Evolutionary conservation across 2,113 vertebrate genomes (phyloP), one percentile per base, ranked within the genome.

Genomic region (Anhinga anhinga): DNA sequence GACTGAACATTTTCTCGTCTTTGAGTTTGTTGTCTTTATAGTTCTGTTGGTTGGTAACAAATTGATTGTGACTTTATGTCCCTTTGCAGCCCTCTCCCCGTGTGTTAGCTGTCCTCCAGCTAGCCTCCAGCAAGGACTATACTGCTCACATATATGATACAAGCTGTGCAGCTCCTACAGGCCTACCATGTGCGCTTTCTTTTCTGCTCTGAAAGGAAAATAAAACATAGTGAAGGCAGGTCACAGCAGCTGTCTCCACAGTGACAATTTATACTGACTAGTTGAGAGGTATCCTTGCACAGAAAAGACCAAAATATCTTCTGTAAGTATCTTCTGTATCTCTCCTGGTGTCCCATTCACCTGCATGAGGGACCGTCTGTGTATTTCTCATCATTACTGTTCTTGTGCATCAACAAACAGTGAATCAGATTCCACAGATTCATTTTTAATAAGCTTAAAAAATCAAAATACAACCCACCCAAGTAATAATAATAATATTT

Each of bases 121-220:
- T 8, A 9, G 32, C 17, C 59, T 91, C 50, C 47, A 91, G 34
- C 58, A 45, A 66, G 53, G 45, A 53, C 27, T 86, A 3, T 32
- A 25, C 23, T 47, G 19, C n/a, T 83, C 15, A 34, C 38, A 21
- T 18, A 7, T 7, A 49, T 29, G 62, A 69, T 65, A 16, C 36
- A 58, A 88, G 7, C 34, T 29, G 45, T 26, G 25, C 42, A 38
- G 29, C 47, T 90, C 71, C 44, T 58, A 23, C 20, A 61, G 52
- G 8, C 52, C 9, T 59, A 40, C 29, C 10, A 29, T 2, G 11
- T 2, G 3, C 0, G 1, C 5, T 56, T 65, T 79, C 27, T 90
- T 80, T 65, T 44, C 49, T 83, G 19, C 25, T 83, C 67, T 62
- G 42, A 73, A 82, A 83, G 66, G 49, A 86, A 82, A 93, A 86